Conservation (phyloP, 2,113 vertebrate genomes). For the Eretmochelys imbricata region DNA sequence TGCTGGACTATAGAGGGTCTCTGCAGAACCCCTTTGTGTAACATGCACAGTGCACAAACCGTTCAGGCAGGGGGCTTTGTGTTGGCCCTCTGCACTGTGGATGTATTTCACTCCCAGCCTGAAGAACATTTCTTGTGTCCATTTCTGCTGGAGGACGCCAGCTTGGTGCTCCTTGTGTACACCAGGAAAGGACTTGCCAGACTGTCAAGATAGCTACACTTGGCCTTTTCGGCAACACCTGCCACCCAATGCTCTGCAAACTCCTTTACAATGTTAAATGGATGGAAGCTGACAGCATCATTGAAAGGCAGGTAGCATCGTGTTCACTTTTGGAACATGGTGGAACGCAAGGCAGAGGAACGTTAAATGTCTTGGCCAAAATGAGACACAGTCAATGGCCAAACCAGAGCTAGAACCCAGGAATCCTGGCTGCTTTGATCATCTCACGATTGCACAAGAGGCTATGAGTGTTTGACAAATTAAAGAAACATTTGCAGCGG, state of each 20-base stretch:
- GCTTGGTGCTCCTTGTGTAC: constrained; percentile 50
- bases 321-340: constrained; percentile 16
- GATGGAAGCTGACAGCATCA: constrained; percentile 51
- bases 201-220: constrained; percentile 49
- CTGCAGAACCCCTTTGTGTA: constrained; percentile 44
- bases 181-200: constrained; percentile 70
- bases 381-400: neutral
- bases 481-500: constrained; percentile 47
- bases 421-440: constrained; percentile 56
- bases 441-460: constrained; percentile 47
- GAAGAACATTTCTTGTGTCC: constrained; percentile 55
- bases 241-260: constrained; percentile 35
- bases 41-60: constrained; percentile 51
- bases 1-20: constrained; percentile 27
- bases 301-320: constrained; percentile 31
- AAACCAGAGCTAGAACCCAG: neutral
- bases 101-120: neutral
- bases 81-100: constrained; percentile 29
- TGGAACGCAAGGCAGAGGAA: neutral
- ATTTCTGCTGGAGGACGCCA: constrained; percentile 70
- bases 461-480: constrained; percentile 61
- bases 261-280: constrained; percentile 66
- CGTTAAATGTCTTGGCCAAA: constrained; percentile 21
- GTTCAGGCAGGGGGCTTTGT: constrained; percentile 59
- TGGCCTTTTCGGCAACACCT: constrained; percentile 39